Percentiles rank a stretch among this genome's conserved stretches.
Conservation (phyloP, 2,888 invertebrate species). For the Rambutsinella grinnellia region DNA sequence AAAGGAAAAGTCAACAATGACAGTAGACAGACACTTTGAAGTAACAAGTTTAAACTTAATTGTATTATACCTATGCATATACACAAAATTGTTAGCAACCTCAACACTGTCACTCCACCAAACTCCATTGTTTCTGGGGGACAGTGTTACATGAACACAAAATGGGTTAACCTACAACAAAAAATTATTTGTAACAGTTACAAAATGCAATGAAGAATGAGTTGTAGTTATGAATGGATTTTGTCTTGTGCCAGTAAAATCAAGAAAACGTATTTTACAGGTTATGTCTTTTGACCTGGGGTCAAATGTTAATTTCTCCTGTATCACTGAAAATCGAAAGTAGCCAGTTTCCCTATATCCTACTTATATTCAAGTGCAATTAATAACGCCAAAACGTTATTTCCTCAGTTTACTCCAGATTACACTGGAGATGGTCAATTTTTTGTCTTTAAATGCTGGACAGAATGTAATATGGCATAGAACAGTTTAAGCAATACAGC, state of each 20-base stretch:
- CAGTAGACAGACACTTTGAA: too few relatives aligned
- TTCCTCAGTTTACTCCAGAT: constrained; percentile 29
- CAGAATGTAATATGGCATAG: too few relatives aligned
- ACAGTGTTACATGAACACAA: constrained; percentile 24
- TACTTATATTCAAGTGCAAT: too few relatives aligned
- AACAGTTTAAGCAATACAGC: too few relatives aligned
- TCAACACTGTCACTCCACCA: background rate
- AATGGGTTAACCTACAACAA: background rate
- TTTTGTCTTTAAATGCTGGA: too few relatives aligned
- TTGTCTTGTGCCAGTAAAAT: background rate
- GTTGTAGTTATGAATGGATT: background rate
- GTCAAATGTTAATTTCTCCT: background rate
- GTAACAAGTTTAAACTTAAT: background rate
- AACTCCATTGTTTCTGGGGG: constrained; percentile 24
- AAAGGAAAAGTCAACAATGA: too few relatives aligned
- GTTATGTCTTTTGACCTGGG: background rate
- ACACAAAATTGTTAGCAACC: background rate
- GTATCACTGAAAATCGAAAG: background rate
- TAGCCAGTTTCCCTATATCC: too few relatives aligned
- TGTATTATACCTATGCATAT: constrained; percentile 1
- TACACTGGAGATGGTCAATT: constrained; percentile 10
- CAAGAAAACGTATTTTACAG: background rate
- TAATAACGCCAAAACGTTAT: too few relatives aligned
- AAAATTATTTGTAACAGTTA: background rate
- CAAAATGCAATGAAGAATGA: background rate